Evolutionary conservation across 2,797 vertebrate species (phyloP).

Genomic region (Trematomus bernacchii): DNA sequence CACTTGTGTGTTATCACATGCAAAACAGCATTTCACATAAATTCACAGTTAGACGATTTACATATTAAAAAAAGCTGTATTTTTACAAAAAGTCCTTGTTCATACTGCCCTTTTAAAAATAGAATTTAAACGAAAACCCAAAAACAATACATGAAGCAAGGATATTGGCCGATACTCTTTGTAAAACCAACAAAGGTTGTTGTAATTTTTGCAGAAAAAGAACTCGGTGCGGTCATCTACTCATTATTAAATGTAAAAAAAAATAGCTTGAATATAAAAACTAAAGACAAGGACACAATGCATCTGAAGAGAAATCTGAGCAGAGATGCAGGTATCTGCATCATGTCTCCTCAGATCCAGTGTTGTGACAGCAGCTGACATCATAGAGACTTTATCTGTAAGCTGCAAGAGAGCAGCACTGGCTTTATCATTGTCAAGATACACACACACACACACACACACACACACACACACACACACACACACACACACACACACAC

Average conservation of each 20-base stretch:
- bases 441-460: not conserved
- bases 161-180: not conserved
- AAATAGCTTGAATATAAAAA: not conserved
- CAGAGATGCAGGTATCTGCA: slow-evolving; percentile 30
- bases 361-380: slow-evolving; percentile 72
- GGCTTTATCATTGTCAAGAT: slow-evolving; percentile 46
- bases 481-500: not conserved
- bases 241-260: not conserved
- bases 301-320: not conserved
- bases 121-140: too few relatives aligned
- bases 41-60: too few relatives aligned
- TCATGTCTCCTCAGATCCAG: slow-evolving; percentile 44
- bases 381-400: slow-evolving; percentile 58
- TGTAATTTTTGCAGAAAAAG: not conserved
- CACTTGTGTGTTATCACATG: too few relatives aligned
- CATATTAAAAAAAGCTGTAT: too few relatives aligned
- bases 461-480: not conserved
- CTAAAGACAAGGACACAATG: not conserved
- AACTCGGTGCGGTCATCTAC: not conserved
- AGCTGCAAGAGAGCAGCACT: slow-evolving; percentile 27
- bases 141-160: too few relatives aligned
- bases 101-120: too few relatives aligned
- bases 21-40: too few relatives aligned
- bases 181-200: not conserved
- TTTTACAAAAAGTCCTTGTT: too few relatives aligned